Conservation (phyloP, 1,140 invertebrate genomes). For the Drosophila parvula region DNA sequence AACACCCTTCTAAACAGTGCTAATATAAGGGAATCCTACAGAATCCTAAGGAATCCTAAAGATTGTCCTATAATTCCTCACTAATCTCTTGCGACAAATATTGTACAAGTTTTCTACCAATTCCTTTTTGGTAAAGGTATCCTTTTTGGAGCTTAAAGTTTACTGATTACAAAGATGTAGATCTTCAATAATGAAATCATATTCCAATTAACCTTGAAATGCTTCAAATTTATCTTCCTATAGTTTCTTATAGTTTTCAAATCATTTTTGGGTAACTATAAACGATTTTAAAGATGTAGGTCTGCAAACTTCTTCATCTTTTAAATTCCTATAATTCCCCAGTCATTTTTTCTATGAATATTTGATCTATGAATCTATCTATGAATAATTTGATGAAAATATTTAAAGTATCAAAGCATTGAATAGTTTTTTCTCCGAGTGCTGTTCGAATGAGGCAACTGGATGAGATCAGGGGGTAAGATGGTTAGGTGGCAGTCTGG, state of each 20-base stretch:
- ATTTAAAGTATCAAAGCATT: neutral
- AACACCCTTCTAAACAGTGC: neutral
- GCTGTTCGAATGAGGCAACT: neutral
- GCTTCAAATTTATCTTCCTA: no score
- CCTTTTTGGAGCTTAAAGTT: no score
- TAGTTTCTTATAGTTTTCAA: no score
- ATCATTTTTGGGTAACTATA: no score
- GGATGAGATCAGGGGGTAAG: constrained; percentile 16
- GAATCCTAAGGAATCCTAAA: neutral
- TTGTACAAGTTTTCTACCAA: no score
- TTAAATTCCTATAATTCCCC: neutral
- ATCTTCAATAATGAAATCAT: no score
- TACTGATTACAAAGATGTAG: no score
- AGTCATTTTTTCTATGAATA: neutral
- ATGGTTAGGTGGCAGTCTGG: constrained; percentile 19
- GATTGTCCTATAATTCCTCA: neutral
- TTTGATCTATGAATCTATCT: rapidly evolving
- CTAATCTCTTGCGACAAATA: neutral
- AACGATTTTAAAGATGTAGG: no score
- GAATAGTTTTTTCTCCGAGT: neutral
- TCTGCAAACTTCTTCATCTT: no score
- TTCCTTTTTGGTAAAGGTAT: neutral
- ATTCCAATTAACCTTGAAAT: no score
- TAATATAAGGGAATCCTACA: no score
- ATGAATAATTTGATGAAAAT: no score